A percentile compares a stretch with the other conserved stretches of the same genome.
These are phyloP conservation scores for cattle (Bos taurus) DNA, from an alignment of 2,113 vertebrate species.

Conservation along the genomic window DNA sequence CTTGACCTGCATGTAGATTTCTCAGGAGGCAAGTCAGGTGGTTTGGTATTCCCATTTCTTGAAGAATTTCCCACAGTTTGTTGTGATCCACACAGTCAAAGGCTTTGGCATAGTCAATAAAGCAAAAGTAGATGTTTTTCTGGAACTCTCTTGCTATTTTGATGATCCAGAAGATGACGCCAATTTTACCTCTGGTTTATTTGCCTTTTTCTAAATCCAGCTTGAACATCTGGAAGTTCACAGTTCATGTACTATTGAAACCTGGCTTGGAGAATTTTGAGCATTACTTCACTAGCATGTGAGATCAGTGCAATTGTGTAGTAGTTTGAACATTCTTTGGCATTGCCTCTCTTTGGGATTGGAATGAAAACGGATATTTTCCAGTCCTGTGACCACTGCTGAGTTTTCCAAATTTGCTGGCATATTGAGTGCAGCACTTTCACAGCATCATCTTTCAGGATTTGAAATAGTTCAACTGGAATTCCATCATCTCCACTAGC, in stretches of 20 bases:
- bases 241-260: background rate
- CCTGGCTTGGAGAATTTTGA: background rate
- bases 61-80: background rate
- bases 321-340: background rate
- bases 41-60: background rate
- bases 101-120: background rate
- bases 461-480: background rate
- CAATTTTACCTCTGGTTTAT: background rate
- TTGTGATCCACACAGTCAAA: background rate
- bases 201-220: background rate
- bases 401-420: background rate
- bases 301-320: background rate
- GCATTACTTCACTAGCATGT: background rate
- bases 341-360: background rate
- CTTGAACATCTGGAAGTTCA: background rate
- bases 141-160: background rate
- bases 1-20: background rate
- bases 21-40: background rate
- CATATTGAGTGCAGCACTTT: background rate
- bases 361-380: background rate
- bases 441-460: background rate
- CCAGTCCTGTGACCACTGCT: background rate
- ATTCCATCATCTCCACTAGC: background rate
- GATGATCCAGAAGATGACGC: background rate
- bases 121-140: background rate